Evolutionary conservation across 1,140 invertebrate genomes (phyloP), one percentile per base, ranked within the genome.

Genomic region (Ooceraea biroi): DNA sequence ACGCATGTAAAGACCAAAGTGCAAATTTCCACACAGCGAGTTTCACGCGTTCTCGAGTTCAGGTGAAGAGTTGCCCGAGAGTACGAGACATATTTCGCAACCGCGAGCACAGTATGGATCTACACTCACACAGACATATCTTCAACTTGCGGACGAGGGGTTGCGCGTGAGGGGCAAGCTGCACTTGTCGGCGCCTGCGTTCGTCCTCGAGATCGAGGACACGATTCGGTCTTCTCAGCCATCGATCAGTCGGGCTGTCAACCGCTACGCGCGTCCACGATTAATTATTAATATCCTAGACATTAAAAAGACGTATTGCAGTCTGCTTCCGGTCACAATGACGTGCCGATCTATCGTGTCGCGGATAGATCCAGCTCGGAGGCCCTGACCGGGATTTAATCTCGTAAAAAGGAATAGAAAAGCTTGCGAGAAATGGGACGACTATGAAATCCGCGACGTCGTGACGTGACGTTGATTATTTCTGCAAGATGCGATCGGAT

Each of bases 381-480:
- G 19, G 12, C 48, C 36, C 63, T 25, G 76, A 69, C 48, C 76
- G 65, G 50, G 69, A 71, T 80, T 80, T 71, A 80, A 80, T 69
- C 50, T 57, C 65, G 52, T 57, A 58, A 80, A 76, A 71, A 58
- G 52, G 17, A 27, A 22, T 2, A 36, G 36, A 7, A 36, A 36
- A 36, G 3, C 30, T 10, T 12, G 41, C 25, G 74, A 46, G 46
- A 77, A 50, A 52, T 77, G 61, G 63, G 52, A 41, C 22, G 12
- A 50, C 41, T 57, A 55, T 71, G 63, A 78, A 78, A 80, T 80
- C 76, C 19, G 50, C 50, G 65, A 22, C 22, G n/a, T n/a, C n/a
- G n/a, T n/a, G n/a, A 58, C 41, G 36, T 71, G 65, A 80, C 76
- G 25, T 71, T 80, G 52, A 80, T 80, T 71, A 80, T 71, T 69